Conservation (phyloP, 2,797 vertebrate genomes). For the Mus caroli region DNA sequence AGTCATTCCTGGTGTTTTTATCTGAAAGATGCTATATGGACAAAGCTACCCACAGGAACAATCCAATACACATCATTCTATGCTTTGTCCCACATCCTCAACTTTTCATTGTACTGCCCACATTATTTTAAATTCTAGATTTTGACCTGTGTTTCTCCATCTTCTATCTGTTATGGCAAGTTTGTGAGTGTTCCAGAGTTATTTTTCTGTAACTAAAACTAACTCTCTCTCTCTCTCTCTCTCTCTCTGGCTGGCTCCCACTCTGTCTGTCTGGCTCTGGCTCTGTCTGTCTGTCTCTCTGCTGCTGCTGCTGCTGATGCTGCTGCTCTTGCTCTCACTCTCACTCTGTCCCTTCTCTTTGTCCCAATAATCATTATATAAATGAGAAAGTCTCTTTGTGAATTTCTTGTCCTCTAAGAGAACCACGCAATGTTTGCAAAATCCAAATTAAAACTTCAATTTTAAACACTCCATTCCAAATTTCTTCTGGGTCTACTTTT, state of each 20-base stretch:
- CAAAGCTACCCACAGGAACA: accelerated
- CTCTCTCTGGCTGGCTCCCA: neutral
- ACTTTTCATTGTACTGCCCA: neutral
- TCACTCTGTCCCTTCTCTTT: too few relatives aligned
- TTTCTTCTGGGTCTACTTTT: neutral
- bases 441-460: neutral
- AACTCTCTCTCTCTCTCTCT: neutral
- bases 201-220: neutral
- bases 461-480: neutral
- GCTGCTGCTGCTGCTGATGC: too few relatives aligned
- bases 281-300: too few relatives aligned
- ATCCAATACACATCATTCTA: too few relatives aligned
- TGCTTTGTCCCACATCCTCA: neutral
- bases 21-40: neutral
- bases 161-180: neutral
- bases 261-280: too few relatives aligned
- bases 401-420: neutral
- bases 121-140: neutral
- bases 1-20: neutral
- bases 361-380: neutral
- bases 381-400: neutral
- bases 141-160: neutral
- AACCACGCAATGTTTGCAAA: neutral
- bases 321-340: too few relatives aligned
- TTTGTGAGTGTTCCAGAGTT: neutral